Conservation (phyloP, 2,113 vertebrate species). For the Vombatus ursinus region DNA sequence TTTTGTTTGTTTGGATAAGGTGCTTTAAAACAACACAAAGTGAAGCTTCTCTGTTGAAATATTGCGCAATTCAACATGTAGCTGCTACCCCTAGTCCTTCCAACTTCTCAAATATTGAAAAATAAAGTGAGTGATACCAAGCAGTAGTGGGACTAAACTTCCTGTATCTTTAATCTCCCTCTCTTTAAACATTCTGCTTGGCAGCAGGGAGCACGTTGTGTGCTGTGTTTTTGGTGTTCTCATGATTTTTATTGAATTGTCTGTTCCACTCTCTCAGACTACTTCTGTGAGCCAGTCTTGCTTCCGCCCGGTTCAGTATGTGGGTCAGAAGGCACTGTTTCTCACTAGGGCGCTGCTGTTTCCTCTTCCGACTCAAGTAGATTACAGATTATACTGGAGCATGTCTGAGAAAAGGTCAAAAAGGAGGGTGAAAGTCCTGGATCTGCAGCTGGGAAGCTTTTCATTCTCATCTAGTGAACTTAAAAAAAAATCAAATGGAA, state of each 20-base stretch:
- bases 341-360: slow-evolving; percentile 85
- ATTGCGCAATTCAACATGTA: not conserved
- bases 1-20: not conserved
- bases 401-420: slow-evolving; percentile 86
- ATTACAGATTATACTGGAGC: slow-evolving; percentile 86
- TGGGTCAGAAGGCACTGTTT: slow-evolving; percentile 85
- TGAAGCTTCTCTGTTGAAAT: slow-evolving; percentile 42
- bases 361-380: slow-evolving; percentile 86
- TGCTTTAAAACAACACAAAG: slow-evolving; percentile 51
- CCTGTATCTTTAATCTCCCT: slow-evolving; percentile 38
- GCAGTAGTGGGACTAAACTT: slow-evolving; percentile 8
- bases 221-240: slow-evolving; percentile 41
- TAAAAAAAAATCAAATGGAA: slow-evolving; percentile 47
- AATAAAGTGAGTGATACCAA: not conserved
- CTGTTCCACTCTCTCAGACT: slow-evolving; percentile 67
- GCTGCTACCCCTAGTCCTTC: not conserved
- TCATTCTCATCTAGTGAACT: slow-evolving; percentile 79
- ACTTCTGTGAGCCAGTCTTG: slow-evolving; percentile 72
- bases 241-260: slow-evolving; percentile 71
- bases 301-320: slow-evolving; percentile 76
- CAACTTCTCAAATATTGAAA: not conserved
- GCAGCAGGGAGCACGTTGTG: slow-evolving; percentile 13
- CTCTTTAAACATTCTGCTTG: slow-evolving; percentile 45
- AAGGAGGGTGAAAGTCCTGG: slow-evolving; percentile 83
- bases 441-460: slow-evolving; percentile 84